phyloP scores from a whole-genome alignment of 1,140 invertebrate species.

The Orchestia grillus region DNA sequence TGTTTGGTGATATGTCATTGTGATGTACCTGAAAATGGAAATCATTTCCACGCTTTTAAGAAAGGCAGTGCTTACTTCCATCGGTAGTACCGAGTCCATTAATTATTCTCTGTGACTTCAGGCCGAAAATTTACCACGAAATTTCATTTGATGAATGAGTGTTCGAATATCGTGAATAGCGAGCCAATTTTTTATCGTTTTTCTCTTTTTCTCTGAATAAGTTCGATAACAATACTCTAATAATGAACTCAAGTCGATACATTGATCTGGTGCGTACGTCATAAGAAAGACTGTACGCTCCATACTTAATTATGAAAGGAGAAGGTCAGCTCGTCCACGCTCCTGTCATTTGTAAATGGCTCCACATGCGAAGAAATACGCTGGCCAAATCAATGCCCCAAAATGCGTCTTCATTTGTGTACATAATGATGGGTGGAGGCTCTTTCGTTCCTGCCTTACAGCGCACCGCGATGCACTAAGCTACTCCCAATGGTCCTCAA shows the following conservation, averaged over 20 bases:
- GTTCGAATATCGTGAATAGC: background rate
- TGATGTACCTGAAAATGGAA: background rate
- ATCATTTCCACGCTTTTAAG: background rate
- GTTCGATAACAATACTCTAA: background rate
- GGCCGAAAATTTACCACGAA: background rate
- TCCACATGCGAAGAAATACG: background rate
- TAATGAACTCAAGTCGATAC: background rate
- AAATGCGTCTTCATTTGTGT: background rate
- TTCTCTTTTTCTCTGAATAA: background rate
- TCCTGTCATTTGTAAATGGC: background rate
- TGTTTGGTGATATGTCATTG: background rate
- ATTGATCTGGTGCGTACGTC: background rate
- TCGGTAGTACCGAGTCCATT: background rate
- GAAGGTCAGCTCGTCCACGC: background rate
- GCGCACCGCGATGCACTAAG: too few species aligned
- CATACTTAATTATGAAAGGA: background rate
- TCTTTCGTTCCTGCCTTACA: too few species aligned
- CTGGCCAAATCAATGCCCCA: background rate
- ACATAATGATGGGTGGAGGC: background rate
- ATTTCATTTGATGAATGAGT: background rate
- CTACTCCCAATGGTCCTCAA: too few species aligned
- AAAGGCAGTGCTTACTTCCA: background rate
- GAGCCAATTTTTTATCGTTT: background rate
- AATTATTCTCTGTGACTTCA: background rate
- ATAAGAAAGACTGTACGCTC: background rate